Evolutionary conservation across 2,797 vertebrate genomes (phyloP).

Genomic region (Smutsia gigantea): DNA sequence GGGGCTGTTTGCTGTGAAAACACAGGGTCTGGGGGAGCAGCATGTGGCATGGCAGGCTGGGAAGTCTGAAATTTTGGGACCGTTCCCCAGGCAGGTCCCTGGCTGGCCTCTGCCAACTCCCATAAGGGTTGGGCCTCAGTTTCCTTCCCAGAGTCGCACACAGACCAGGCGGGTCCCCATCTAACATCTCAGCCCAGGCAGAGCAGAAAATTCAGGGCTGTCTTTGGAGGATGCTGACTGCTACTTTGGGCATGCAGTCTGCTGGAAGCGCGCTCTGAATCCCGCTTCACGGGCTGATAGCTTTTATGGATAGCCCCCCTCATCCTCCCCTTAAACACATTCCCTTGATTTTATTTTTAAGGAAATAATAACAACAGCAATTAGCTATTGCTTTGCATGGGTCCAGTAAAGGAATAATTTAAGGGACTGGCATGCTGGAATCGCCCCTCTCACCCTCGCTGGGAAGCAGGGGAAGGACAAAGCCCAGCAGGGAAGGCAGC

Average conservation of each 20-base stretch:
- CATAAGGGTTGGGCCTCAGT: neutral
- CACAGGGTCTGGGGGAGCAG: neutral
- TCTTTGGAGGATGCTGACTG: neutral
- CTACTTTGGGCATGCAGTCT: neutral
- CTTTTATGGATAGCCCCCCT: neutral
- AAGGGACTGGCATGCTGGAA: neutral
- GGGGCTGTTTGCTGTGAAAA: conserved; percentile 18
- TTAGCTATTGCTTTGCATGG: neutral
- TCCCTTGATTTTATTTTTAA: conserved; percentile 11
- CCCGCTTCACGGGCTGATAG: neutral
- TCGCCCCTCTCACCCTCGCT: neutral
- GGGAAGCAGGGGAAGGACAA: neutral
- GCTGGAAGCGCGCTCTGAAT: neutral
- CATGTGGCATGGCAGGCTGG: neutral
- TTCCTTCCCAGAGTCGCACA: neutral
- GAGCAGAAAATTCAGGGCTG: neutral
- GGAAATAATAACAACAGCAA: conserved; percentile 36
- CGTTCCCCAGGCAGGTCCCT: neutral
- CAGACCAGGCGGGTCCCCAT: neutral
- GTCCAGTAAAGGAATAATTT: neutral
- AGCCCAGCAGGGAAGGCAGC: conserved; percentile 61
- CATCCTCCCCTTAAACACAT: neutral
- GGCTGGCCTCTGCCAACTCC: neutral
- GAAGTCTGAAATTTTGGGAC: neutral
- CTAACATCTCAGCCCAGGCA: neutral